These are phyloP conservation scores for Petrocephalus zakoni DNA, from an alignment of 2,113 vertebrate genomes.

Conservation along the genomic window DNA sequence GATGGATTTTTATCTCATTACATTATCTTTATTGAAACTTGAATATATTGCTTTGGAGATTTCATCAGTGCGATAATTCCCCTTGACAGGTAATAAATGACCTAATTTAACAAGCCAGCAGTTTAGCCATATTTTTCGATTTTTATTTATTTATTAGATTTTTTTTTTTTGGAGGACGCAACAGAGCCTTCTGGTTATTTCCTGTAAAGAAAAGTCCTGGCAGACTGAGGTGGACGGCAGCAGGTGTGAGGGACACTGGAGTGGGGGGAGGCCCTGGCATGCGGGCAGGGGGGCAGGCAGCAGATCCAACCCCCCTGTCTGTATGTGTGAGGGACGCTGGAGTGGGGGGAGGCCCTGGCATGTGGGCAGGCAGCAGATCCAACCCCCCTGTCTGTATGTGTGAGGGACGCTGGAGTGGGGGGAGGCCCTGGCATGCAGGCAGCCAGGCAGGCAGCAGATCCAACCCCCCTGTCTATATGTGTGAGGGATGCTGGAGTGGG, in stretches of 20 bases:
- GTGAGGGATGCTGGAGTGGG: neutral
- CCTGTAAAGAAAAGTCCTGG: neutral
- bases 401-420: neutral
- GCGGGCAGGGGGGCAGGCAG: neutral
- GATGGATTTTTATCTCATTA: slow-evolving; percentile 14
- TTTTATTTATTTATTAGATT: slow-evolving; percentile 11
- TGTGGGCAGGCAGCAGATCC: neutral
- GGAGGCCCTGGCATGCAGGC: no score
- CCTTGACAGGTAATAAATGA: slow-evolving; percentile 19
- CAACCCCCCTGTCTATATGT: no score
- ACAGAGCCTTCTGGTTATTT: neutral
- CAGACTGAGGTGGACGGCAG: neutral
- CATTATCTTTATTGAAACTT: slow-evolving; percentile 17
- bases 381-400: no score
- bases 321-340: neutral
- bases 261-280: neutral
- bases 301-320: no score
- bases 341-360: neutral
- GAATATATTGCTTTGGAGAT: slow-evolving; percentile 14
- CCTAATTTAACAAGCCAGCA: slow-evolving; percentile 9
- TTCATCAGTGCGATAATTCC: slow-evolving; percentile 15
- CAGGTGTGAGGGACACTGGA: neutral
- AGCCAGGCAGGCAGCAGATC: neutral
- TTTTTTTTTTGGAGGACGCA: neutral
- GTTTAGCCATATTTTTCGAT: neutral